phyloP scores from a whole-genome alignment of 2,888 invertebrate genomes.

The Hartigia nigra region DNA sequence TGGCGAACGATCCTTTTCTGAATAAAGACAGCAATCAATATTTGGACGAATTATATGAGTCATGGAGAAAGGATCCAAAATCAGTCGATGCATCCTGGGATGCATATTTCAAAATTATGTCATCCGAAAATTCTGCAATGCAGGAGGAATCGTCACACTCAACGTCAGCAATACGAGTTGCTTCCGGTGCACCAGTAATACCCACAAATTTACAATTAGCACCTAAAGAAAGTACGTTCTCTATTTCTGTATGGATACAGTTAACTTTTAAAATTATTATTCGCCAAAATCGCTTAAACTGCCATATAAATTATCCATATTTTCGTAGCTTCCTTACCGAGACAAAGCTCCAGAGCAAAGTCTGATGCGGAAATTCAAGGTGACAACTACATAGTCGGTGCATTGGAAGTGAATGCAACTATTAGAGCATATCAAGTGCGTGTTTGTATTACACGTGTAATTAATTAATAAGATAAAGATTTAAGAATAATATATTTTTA shows the following conservation, averaged over 20 bases:
- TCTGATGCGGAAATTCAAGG: constrained; percentile 34
- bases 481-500: constrained; percentile 1
- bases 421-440: constrained; percentile 56
- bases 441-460: not conserved
- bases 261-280: not conserved
- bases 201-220: constrained; percentile 13
- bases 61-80: constrained; percentile 47
- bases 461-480: not conserved
- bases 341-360: constrained; percentile 22
- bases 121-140: not conserved
- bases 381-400: constrained; percentile 25
- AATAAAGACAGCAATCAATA: constrained; percentile 49
- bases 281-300: not conserved
- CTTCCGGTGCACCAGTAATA: not conserved
- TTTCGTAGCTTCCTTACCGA: constrained; percentile 6
- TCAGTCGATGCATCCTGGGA: constrained; percentile 53
- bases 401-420: constrained; percentile 47
- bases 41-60: constrained; percentile 52
- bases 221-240: constrained; percentile 10
- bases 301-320: not conserved
- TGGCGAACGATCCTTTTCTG: constrained; percentile 37
- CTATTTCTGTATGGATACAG: not conserved
- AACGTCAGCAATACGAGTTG: not conserved
- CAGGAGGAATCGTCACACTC: constrained; percentile 4
- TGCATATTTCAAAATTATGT: constrained; percentile 41